phyloP scores from a whole-genome alignment of 2,888 invertebrate genomes.

The Leptopterna dolabrata region DNA sequence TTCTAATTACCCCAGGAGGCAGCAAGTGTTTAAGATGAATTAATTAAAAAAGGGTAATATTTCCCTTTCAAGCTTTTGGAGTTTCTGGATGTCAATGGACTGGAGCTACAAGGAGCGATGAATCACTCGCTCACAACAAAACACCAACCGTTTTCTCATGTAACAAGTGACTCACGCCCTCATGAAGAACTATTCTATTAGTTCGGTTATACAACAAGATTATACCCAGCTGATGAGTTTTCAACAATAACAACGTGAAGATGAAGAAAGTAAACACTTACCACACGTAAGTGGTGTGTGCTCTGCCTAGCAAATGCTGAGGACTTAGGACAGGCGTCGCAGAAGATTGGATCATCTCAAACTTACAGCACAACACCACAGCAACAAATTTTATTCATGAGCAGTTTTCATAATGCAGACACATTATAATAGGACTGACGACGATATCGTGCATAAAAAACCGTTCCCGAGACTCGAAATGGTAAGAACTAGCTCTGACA shows the following conservation, averaged over 20 bases:
- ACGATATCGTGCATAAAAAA: not conserved
- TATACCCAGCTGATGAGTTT: not conserved
- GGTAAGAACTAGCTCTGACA: not conserved
- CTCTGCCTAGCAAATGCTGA: conserved; percentile 41
- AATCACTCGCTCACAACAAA: not conserved
- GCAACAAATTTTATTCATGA: not conserved
- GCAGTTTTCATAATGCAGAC: not conserved
- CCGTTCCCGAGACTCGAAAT: not conserved
- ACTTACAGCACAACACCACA: not conserved
- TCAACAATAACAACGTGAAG: not conserved
- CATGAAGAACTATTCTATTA: not conserved
- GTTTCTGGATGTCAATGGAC: too few species aligned
- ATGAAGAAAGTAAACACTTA: conserved; percentile 4
- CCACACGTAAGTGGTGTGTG: conserved; percentile 47
- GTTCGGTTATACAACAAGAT: not conserved
- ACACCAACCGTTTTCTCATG: too few species aligned
- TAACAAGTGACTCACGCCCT: not conserved
- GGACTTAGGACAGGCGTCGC: conserved; percentile 4
- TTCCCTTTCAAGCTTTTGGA: too few species aligned
- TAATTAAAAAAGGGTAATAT: too few species aligned
- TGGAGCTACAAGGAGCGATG: not conserved
- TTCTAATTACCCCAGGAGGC: too few species aligned
- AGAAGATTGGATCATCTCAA: conserved; percentile 5
- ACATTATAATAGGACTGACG: not conserved
- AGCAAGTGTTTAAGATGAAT: too few species aligned